A percentile compares a stretch with the other conserved stretches of the same genome.
phyloP scores from a whole-genome alignment of 2,797 vertebrate genomes.

The Acanthornis magna region DNA sequence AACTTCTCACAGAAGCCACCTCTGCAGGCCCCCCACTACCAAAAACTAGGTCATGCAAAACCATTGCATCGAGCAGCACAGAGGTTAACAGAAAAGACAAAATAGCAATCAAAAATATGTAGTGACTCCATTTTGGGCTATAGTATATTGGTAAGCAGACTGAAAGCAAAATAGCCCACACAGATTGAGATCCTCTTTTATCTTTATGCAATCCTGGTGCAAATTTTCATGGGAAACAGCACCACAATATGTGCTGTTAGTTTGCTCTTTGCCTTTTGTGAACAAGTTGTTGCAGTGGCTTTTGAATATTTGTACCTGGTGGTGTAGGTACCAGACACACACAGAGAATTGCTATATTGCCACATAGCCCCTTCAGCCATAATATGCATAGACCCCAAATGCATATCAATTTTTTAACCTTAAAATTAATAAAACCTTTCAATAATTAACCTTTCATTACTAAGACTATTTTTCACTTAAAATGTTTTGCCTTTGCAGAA shows the following conservation, averaged over 20 bases:
- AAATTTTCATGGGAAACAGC: neutral
- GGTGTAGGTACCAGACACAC: neutral
- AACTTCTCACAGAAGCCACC: neutral
- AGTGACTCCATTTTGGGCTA: neutral
- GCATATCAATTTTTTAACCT: neutral
- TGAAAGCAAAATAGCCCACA: neutral
- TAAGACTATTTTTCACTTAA: neutral
- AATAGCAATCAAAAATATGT: neutral
- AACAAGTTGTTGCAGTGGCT: neutral
- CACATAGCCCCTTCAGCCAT: neutral
- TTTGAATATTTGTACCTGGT: neutral
- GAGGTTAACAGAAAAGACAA: neutral
- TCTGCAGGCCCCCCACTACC: rapidly evolving
- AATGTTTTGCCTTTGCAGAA: neutral
- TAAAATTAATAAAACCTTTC: neutral
- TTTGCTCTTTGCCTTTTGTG: neutral
- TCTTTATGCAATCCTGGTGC: neutral
- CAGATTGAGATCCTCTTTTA: neutral
- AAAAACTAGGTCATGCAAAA: neutral
- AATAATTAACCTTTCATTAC: neutral
- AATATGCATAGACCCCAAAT: neutral
- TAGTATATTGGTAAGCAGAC: neutral
- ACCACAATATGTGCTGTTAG: neutral
- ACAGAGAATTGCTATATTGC: neutral
- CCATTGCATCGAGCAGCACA: neutral